Conservation (phyloP, 2,888 invertebrate species). For the Tuberolachnus salignus region DNA sequence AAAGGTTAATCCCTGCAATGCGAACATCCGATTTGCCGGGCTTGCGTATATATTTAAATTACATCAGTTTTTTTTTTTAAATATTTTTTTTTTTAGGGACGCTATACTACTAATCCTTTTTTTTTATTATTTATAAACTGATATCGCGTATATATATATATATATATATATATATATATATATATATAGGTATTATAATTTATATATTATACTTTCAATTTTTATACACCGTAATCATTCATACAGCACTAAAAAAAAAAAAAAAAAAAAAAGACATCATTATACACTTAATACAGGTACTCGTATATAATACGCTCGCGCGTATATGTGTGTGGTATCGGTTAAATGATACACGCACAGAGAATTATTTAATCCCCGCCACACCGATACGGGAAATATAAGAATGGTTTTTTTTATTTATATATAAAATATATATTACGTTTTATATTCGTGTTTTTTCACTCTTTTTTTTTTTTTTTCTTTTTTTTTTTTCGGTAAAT, state of each 20-base stretch:
- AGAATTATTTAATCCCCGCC: neutral
- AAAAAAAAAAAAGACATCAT: constrained; percentile 11
- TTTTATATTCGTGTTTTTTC: neutral
- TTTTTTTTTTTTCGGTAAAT: neutral
- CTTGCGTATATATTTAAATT: constrained; percentile 36
- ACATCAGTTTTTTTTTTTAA: constrained; percentile 4
- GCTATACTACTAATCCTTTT: constrained; percentile 28
- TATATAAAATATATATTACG: neutral
- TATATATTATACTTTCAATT: neutral
- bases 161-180: neutral
- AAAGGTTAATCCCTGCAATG: constrained; percentile 39
- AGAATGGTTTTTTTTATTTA: neutral
- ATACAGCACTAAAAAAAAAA: neutral
- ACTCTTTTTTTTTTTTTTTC: neutral
- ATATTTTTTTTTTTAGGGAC: neutral
- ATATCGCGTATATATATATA: neutral
- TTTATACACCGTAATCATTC: constrained; percentile 22
- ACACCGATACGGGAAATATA: neutral
- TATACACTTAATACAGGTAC: constrained; percentile 11
- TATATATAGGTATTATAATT: neutral
- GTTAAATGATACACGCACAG: neutral
- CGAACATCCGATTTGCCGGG: constrained; percentile 26
- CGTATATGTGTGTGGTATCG: neutral
- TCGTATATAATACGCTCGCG: neutral
- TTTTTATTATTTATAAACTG: constrained; percentile 14